Conservation (phyloP, 2,888 invertebrate species). For the Hypercompe scribonia region DNA sequence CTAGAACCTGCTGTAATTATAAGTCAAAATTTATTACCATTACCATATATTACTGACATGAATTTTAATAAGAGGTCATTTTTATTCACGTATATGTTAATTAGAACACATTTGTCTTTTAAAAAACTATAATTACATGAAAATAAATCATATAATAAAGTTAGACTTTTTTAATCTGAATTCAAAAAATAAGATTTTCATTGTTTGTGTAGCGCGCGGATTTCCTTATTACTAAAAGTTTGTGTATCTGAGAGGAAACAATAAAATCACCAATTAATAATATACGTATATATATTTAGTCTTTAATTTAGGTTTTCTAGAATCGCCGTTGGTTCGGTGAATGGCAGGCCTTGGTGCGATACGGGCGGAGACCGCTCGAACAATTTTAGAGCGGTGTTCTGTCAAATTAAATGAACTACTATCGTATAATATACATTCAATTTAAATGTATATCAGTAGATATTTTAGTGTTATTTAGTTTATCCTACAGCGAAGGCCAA, state of each 20-base stretch:
- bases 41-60: not conserved
- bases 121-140: not conserved
- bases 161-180: not conserved
- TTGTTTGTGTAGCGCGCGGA: constrained; percentile 8
- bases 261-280: constrained; percentile 8
- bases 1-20: too few relatives aligned
- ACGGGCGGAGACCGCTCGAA: constrained; percentile 47
- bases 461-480: not conserved
- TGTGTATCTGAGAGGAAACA: constrained; percentile 11
- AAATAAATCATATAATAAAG: not conserved
- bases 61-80: not conserved
- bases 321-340: constrained; percentile 56
- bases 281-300: constrained; percentile 15
- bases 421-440: constrained; percentile 6
- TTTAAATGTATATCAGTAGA: not conserved
- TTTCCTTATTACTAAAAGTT: constrained; percentile 11
- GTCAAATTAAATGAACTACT: constrained; percentile 24
- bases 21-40: too few relatives aligned
- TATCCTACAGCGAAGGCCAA: not conserved
- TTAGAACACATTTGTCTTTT: not conserved
- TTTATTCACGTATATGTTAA: not conserved
- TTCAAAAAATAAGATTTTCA: constrained; percentile 10
- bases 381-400: constrained; percentile 53
- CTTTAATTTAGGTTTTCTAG: constrained; percentile 41
- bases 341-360: constrained; percentile 63